Conservation (phyloP, 2,888 invertebrate species). For the Patella caerulea region DNA sequence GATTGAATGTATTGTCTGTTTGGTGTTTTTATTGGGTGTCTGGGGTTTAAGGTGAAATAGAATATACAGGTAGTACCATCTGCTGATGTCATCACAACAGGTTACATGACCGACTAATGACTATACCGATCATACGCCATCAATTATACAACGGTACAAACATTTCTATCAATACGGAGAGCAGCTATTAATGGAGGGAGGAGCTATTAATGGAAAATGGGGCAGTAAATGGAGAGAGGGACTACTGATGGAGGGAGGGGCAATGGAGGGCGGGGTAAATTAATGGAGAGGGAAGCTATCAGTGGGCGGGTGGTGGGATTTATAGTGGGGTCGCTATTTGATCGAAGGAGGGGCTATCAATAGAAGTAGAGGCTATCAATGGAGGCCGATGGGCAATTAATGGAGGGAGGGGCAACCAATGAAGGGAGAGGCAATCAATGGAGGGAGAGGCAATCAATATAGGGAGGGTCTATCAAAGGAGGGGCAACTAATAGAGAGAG, state of each 20-base stretch:
- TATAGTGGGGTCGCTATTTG: not conserved
- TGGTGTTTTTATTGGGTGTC: too few species aligned
- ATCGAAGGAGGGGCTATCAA: constrained; percentile 7
- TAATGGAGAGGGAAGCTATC: not conserved
- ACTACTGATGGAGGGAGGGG: not conserved
- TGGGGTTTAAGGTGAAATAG: too few species aligned
- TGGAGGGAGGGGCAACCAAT: not conserved
- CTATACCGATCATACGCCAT: too few species aligned
- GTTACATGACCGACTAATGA: too few species aligned
- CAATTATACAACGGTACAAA: not conserved
- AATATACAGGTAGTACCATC: too few species aligned
- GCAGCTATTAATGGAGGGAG: not conserved
- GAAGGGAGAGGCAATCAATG: not conserved
- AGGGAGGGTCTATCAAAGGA: too few species aligned
- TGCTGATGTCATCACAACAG: too few species aligned
- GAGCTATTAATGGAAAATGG: not conserved
- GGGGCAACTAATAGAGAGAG: too few species aligned
- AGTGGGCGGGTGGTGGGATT: constrained; percentile 3
- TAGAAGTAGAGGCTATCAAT: not conserved
- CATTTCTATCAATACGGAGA: not conserved
- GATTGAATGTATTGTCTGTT: too few species aligned
- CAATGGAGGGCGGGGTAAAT: too few species aligned
- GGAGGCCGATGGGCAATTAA: not conserved
- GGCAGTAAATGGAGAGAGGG: not conserved
- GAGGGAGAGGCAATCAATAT: not conserved